Base-by-base conservation (phyloP, 1,140 invertebrate species). In the Eufriesea mexicana region DNA sequence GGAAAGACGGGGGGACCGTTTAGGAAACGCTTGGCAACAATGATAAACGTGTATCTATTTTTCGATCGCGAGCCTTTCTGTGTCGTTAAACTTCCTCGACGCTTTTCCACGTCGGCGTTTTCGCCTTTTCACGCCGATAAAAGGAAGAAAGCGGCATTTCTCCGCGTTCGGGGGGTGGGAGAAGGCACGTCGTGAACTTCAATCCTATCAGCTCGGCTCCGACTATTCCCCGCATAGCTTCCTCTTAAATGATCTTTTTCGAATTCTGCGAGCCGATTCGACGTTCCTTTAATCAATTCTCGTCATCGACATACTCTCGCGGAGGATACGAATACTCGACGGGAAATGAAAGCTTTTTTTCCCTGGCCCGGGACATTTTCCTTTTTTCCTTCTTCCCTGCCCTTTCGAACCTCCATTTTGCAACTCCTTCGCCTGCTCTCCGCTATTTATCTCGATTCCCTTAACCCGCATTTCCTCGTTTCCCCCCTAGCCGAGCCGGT, bases 71-170 rank as follows among this genome's bases (percentile, higher is more conserved):
- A 18, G 9, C 23, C 51, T 67, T 67, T 66, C 79, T 67, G 61
- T 81, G 75, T 67, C 61, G 79, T 75, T 75, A 64, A 75, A 66
- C 61, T 47, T 49, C 42, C 51, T n/a, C 23, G 57, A 54, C 57
- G 70, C 57, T 73, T 49, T 72, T 14, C 68, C 78, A 14, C 61
- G 72, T 81, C 79, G 66, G 62, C 79, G 51, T 75, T 76, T 47
- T 57, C 71, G 42, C 51, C 72, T 47, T 75, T 81, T 67, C 64
- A 55, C n/a, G 45, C 51, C 20, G 79, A 81, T 55, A 61, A 61
- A 66, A 35, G 28, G 35, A 75, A 45, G 49, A 45, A 70, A 79
- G 54, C 66, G 12, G 20, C 28, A 42, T 57, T 51, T 62, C 78
- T 42, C 16, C 25, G 68, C 23, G 61, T 75, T 80, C 57, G 49